Evolutionary conservation across 2,113 vertebrate genomes (phyloP).

Genomic region (Esox niger): DNA sequence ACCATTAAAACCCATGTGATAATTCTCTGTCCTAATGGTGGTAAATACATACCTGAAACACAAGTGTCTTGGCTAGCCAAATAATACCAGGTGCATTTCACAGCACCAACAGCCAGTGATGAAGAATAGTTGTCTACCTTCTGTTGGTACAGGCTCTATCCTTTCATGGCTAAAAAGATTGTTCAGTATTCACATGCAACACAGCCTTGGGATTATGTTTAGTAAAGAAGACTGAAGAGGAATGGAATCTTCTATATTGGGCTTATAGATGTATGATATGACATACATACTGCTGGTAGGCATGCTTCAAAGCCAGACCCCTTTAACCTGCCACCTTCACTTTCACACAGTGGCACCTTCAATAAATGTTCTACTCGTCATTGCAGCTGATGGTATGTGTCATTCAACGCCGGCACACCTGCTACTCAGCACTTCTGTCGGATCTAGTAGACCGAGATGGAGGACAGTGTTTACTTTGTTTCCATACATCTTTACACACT

Average conservation of each 20-base stretch:
- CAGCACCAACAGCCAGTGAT: slow-evolving; percentile 1
- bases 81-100: not conserved
- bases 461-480: slow-evolving; percentile 20
- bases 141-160: not conserved
- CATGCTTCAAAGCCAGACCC: not conserved
- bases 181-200: not conserved
- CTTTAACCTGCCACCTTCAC: slow-evolving; percentile 27
- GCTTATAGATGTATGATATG: not conserved
- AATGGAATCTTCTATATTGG: not conserved
- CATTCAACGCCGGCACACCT: slow-evolving; percentile 55
- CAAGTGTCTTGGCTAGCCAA: not conserved
- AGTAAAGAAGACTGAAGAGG: not conserved
- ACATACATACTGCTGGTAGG: no score
- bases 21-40: no score
- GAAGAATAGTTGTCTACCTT: not conserved
- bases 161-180: not conserved
- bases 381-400: slow-evolving; percentile 42
- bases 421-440: slow-evolving; percentile 42
- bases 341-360: not conserved
- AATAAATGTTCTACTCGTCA: slow-evolving; percentile 48
- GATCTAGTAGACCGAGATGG: slow-evolving; percentile 14
- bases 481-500: slow-evolving; percentile 35
- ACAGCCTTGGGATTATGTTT: not conserved
- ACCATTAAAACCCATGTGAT: no score
- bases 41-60: not conserved